Conservation (phyloP, 2,797 vertebrate genomes). For the Coilia nasus region DNA sequence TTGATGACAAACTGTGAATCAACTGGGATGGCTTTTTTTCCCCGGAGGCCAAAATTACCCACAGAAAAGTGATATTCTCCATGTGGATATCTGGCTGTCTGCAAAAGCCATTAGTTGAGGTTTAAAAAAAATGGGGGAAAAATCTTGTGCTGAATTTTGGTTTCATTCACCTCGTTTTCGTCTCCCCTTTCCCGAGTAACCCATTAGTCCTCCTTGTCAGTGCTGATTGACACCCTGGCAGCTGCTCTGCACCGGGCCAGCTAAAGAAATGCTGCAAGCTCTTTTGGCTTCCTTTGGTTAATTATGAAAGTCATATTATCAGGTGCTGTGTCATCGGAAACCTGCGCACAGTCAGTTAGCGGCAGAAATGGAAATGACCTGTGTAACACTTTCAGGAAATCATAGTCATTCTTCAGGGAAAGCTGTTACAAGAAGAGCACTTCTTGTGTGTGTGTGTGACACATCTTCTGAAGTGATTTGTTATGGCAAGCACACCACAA, state of each 20-base stretch:
- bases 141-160: slow-evolving; percentile 1
- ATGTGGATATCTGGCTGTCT: neutral
- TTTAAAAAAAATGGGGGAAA: neutral
- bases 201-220: neutral
- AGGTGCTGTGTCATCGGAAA: neutral
- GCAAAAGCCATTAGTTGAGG: neutral
- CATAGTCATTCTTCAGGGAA: neutral
- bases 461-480: neutral
- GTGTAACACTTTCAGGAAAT: neutral
- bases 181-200: neutral
- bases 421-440: neutral
- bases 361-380: neutral
- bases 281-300: neutral
- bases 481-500: neutral
- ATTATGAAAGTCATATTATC: slow-evolving; percentile 14
- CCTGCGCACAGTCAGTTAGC: neutral
- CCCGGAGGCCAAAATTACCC: neutral
- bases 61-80: neutral
- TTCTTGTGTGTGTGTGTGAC: neutral
- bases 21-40: neutral
- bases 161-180: neutral
- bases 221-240: neutral
- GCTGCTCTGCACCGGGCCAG: no score
- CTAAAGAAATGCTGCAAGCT: neutral
- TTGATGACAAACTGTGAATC: neutral